These are phyloP conservation scores for Yponomeuta sedellus DNA, from an alignment of 2,888 invertebrate species.

Conservation along the genomic window DNA sequence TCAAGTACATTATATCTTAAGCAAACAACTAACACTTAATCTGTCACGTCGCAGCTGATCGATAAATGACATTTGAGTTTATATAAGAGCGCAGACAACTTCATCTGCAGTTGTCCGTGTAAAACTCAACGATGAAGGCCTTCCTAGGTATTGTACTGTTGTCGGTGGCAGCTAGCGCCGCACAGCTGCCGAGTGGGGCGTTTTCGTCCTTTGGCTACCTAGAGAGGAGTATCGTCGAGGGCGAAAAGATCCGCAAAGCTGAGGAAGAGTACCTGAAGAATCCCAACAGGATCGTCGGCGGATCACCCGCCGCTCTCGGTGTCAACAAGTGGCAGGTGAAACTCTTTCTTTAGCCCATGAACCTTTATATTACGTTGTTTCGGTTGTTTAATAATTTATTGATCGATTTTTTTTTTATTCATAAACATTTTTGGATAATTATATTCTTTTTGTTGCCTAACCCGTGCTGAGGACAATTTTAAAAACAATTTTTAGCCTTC, in stretches of 20 bases:
- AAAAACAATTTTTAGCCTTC: too few relatives aligned
- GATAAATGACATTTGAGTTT: neutral
- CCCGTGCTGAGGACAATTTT: too few relatives aligned
- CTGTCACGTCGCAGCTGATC: neutral
- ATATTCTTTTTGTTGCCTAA: too few relatives aligned
- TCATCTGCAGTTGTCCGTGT: neutral
- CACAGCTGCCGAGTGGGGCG: slow-evolving; percentile 21
- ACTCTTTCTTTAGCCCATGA: neutral
- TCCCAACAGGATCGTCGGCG: slow-evolving; percentile 33
- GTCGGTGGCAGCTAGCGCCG: slow-evolving; percentile 20
- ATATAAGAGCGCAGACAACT: neutral
- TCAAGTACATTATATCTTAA: neutral
- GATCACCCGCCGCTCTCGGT: slow-evolving; percentile 29
- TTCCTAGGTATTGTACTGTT: slow-evolving; percentile 16
- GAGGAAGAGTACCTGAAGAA: slow-evolving; percentile 30
- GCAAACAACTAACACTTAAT: neutral
- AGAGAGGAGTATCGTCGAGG: slow-evolving; percentile 34
- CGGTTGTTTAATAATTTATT: neutral
- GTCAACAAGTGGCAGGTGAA: slow-evolving; percentile 37
- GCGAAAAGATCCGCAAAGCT: slow-evolving; percentile 31
- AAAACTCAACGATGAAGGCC: neutral
- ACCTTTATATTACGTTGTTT: neutral
- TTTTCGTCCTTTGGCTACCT: slow-evolving; percentile 36
- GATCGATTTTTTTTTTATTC: too few relatives aligned
- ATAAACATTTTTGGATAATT: too few relatives aligned